Base-by-base conservation (phyloP, 2,888 invertebrate species). In the Marronus borbonicus region DNA sequence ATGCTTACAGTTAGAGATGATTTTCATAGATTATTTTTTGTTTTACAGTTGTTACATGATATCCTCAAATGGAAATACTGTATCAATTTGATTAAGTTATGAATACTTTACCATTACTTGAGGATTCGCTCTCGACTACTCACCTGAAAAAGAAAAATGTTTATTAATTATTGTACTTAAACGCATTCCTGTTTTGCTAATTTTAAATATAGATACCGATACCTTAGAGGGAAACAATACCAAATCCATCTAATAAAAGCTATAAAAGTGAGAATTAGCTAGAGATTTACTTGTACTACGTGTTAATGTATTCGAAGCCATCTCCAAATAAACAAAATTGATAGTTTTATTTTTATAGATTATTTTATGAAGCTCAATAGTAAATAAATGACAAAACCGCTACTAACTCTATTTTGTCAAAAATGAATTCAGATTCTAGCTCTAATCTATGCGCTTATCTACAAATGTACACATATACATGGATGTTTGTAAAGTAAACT, bases 71-170 rank as follows among this genome's bases (percentile, higher is more conserved):
- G 55, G 8, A 14, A 17, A 55, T 55, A 17, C n/a, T 55, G 55
- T 12, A 55, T 55, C 14, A 4, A 55, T 17, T 55, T 55, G 14
- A 55, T 17, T 17, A 17, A 3, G 0, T 55, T 1, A 1, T 55
- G n/a, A 44, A 58, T 62, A 62, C 62, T 8, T 62, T 62, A 62
- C 62, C 62, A 62, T 58, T 20, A 12, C 20, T 58, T 44, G 20
- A 62, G 1, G 24, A 31, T 14, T 62, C 4, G 12, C 12, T 28
- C 4, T 12, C n/a, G 28, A 28, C 2, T 31, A 62, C 62, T 28
- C 62, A 62, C 62, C 62, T 62, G 62, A 24, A 62, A 62, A 28
- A 62, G 62, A 62, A 62, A 62, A 55, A 17, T 3, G 1, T 7
- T 55, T 55, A 55, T 55, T 55, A 17, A 17, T 17, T 55, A 55